Evolutionary conservation across 1,140 invertebrate species (phyloP).

Genomic region (Maconellicoccus hirsutus): DNA sequence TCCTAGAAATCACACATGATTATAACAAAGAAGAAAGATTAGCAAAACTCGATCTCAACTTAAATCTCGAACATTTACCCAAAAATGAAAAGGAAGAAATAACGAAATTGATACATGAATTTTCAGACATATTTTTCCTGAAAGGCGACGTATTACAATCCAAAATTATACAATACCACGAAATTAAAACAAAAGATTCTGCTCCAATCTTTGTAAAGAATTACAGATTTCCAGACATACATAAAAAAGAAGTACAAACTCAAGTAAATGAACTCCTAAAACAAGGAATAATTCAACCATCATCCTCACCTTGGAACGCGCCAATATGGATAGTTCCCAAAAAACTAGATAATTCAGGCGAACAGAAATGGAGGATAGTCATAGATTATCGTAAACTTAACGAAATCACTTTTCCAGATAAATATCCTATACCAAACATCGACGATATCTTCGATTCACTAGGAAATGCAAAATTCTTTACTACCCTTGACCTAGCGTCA

Average conservation of each 20-base stretch:
- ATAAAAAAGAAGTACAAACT: conserved; percentile 33
- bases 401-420: conserved; percentile 31
- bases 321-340: conserved; percentile 29
- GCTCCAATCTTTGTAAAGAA: conserved; percentile 30
- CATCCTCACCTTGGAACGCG: conserved; percentile 24
- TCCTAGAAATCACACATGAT: too few relatives aligned
- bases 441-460: conserved; percentile 37
- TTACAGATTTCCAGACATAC: conserved; percentile 33
- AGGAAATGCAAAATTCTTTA: conserved; percentile 34
- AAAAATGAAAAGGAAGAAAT: too few relatives aligned
- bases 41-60: too few relatives aligned
- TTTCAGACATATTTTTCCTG: too few relatives aligned
- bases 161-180: too few relatives aligned
- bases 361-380: conserved; percentile 28
- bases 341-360: conserved; percentile 29
- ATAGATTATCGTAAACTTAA: conserved; percentile 32
- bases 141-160: too few relatives aligned
- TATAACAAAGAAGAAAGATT: too few relatives aligned
- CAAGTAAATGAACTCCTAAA: conserved; percentile 31
- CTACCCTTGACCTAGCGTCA: conserved; percentile 37
- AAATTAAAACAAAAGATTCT: conserved; percentile 27
- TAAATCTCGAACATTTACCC: too few relatives aligned
- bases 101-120: too few relatives aligned
- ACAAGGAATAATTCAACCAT: conserved; percentile 24
- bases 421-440: conserved; percentile 39